Conservation (phyloP, 2,797 vertebrate genomes). For the Xerus rutilus region DNA sequence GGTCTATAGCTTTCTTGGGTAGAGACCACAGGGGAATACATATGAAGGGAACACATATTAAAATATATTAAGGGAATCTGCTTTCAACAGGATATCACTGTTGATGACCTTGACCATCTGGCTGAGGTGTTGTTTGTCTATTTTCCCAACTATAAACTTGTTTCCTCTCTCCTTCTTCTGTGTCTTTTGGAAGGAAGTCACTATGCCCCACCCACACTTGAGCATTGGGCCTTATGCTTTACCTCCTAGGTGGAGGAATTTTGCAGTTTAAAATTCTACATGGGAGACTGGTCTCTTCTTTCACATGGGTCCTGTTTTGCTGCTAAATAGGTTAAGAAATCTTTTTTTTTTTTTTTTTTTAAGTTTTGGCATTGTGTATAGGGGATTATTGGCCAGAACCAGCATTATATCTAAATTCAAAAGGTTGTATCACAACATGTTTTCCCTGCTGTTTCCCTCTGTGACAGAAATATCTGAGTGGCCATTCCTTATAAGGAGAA, state of each 20-base stretch:
- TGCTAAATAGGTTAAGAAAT: not conserved
- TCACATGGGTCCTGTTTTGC: not conserved
- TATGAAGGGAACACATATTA: not conserved
- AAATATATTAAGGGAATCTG: not conserved
- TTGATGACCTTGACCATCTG: not conserved
- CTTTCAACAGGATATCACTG: not conserved
- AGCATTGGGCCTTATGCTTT: not conserved
- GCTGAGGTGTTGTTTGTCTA: not conserved
- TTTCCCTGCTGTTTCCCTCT: not conserved
- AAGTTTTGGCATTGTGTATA: not conserved
- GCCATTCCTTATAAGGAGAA: not conserved
- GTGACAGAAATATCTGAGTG: not conserved
- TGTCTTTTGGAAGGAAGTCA: not conserved
- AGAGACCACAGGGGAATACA: not conserved
- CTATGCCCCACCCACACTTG: not conserved
- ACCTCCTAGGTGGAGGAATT: not conserved
- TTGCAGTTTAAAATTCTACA: not conserved
- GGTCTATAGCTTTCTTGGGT: not conserved
- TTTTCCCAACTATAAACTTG: not conserved
- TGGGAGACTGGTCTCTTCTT: not conserved
- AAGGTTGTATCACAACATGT: not conserved
- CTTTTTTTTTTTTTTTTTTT: not conserved
- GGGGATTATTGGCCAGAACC: not conserved
- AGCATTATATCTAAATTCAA: slow-evolving; percentile 3
- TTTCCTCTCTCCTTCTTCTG: not conserved